Evolutionary conservation across 92 coral and sea anemone genomes (phyloP).

Genomic region (Nematostella vectensis): DNA sequence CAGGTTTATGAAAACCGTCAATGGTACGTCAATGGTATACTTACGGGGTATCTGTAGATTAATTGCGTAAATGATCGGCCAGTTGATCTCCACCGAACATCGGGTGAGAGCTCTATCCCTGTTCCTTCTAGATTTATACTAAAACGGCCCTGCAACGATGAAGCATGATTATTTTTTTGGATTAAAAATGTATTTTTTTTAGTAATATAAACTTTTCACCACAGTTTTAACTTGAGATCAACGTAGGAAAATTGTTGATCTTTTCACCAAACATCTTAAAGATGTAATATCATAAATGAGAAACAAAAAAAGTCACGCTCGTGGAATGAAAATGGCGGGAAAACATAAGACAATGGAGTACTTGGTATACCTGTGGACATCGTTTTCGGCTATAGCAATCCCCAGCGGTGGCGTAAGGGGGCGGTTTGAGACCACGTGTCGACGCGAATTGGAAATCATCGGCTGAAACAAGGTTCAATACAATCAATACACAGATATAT

Average conservation of each 20-base stretch:
- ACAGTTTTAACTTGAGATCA: too few species aligned
- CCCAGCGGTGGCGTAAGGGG: constrained; percentile 86
- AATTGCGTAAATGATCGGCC: constrained; percentile 66
- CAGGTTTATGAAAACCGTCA: too few species aligned
- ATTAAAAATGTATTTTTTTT: too few species aligned
- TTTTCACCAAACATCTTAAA: too few species aligned
- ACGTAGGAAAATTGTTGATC: too few species aligned
- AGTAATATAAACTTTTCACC: too few species aligned
- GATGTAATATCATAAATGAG: too few species aligned
- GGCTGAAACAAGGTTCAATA: constrained; percentile 40
- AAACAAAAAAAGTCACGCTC: too few species aligned
- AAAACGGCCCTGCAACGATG: constrained; percentile 81
- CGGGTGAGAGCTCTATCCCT: constrained; percentile 66
- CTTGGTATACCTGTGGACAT: constrained; percentile 98
- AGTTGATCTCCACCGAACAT: constrained; percentile 67
- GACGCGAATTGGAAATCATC: constrained; percentile 79
- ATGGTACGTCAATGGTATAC: too few species aligned
- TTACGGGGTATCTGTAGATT: constrained; percentile 64
- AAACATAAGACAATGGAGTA: too few species aligned
- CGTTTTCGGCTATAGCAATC: constrained; percentile 75
- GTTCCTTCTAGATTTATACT: constrained; percentile 84
- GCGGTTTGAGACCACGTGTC: constrained; percentile 70
- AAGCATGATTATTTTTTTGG: too few species aligned
- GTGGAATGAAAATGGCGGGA: too few species aligned
- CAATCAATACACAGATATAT: neutral